Conservation (phyloP, 2,113 vertebrate genomes). For the Rhizomys pruinosus region DNA sequence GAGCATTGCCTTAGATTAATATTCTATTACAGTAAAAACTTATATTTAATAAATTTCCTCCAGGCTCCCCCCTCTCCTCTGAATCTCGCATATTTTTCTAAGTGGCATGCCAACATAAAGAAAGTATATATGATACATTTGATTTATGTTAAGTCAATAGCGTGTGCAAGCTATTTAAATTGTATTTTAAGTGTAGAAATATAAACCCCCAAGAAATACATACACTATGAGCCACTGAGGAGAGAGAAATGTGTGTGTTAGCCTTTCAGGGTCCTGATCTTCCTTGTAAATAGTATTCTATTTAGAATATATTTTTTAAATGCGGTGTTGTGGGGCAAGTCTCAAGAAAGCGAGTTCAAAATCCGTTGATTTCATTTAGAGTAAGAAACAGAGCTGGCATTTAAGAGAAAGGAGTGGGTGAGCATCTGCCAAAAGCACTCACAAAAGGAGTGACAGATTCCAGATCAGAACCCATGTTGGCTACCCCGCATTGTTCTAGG, state of each 20-base stretch:
- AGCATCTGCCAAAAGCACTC: constrained; percentile 63
- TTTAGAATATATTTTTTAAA: constrained; percentile 82
- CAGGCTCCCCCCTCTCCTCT: constrained; percentile 76
- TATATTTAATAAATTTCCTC: constrained; percentile 92
- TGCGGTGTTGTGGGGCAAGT: constrained; percentile 81
- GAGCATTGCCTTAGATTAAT: constrained; percentile 91
- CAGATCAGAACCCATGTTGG: constrained; percentile 87
- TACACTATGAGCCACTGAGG: constrained; percentile 79
- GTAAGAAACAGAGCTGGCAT: constrained; percentile 76
- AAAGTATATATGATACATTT: constrained; percentile 86
- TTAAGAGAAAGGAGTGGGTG: constrained; percentile 74
- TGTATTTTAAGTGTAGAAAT: constrained; percentile 86
- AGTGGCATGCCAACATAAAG: constrained; percentile 86
- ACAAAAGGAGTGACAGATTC: constrained; percentile 85
- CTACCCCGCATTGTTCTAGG: constrained; percentile 91
- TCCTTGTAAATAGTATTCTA: constrained; percentile 86
- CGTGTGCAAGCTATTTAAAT: constrained; percentile 82
- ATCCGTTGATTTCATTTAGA: constrained; percentile 76
- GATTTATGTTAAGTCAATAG: constrained; percentile 91
- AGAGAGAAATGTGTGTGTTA: constrained; percentile 80
- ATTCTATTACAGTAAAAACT: constrained; percentile 92
- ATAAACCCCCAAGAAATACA: constrained; percentile 81
- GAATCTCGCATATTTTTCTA: constrained; percentile 88
- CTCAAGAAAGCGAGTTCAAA: constrained; percentile 71
- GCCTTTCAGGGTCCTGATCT: constrained; percentile 83